Conservation (phyloP, 2,797 vertebrate genomes). For the Mycteria americana region DNA sequence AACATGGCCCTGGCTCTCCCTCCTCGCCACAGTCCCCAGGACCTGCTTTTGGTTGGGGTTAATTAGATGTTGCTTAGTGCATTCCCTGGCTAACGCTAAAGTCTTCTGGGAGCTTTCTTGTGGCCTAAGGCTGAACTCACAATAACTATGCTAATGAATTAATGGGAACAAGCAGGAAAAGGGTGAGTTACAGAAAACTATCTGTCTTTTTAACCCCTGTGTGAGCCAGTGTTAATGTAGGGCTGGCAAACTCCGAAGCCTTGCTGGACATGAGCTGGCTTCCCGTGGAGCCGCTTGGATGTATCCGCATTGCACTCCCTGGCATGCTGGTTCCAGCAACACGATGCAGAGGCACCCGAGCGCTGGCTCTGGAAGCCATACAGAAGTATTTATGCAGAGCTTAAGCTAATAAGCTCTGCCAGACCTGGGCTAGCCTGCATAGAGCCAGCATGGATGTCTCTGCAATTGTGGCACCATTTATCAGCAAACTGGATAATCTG, state of each 20-base stretch:
- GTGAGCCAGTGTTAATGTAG: background rate
- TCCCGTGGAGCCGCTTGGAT: background rate
- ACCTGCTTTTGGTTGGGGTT: slow-evolving; percentile 61
- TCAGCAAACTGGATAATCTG: slow-evolving; percentile 57
- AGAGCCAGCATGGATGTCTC: slow-evolving; percentile 30
- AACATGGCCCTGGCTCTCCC: slow-evolving; percentile 53
- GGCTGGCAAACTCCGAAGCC: background rate
- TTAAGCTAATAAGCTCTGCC: slow-evolving; percentile 58
- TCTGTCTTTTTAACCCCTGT: slow-evolving; percentile 46
- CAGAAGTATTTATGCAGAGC: slow-evolving; percentile 36
- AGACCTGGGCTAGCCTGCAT: slow-evolving; percentile 25
- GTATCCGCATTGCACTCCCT: background rate
- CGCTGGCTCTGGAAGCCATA: slow-evolving; percentile 4
- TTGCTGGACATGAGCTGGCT: slow-evolving; percentile 14
- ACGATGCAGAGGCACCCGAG: rapidly evolving
- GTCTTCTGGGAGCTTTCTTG: slow-evolving; percentile 53
- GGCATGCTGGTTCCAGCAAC: background rate
- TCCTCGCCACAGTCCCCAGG: slow-evolving; percentile 19
- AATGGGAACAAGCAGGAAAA: slow-evolving; percentile 41
- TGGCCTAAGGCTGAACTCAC: slow-evolving; percentile 61
- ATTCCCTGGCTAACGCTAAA: slow-evolving; percentile 40
- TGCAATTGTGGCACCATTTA: slow-evolving; percentile 43
- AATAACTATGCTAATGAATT: slow-evolving; percentile 65
- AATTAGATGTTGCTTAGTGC: slow-evolving; percentile 63
- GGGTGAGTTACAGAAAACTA: slow-evolving; percentile 34